Evolutionary conservation across 2,888 invertebrate species (phyloP).

Genomic region (Lasioglossum oenotherae): DNA sequence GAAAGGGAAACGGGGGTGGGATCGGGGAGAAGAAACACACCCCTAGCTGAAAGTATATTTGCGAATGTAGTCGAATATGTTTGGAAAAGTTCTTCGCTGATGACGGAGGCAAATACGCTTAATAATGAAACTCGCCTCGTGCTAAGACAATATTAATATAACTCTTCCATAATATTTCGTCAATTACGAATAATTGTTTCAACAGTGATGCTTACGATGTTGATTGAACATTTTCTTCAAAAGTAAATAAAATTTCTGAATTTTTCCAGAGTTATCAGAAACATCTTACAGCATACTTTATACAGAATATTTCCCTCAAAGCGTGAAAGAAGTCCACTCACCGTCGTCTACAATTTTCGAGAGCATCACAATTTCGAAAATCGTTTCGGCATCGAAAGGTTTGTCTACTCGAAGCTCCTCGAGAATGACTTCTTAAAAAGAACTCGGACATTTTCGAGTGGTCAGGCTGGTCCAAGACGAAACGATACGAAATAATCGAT

Average conservation of each 20-base stretch:
- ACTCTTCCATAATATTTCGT: background rate
- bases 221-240: too few relatives aligned
- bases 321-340: background rate
- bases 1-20: background rate
- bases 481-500: background rate
- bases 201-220: too few relatives aligned
- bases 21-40: background rate
- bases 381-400: too few relatives aligned
- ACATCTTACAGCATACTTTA: background rate
- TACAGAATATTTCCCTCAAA: background rate
- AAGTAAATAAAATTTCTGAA: background rate
- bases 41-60: background rate
- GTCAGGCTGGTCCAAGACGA: background rate
- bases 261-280: background rate
- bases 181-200: too few relatives aligned
- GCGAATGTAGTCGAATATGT: background rate
- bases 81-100: background rate
- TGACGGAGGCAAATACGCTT: background rate
- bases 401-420: background rate
- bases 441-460: background rate
- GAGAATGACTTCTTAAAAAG: background rate
- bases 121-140: too few relatives aligned
- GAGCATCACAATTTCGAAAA: background rate
- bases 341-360: background rate
- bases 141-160: background rate